Percentiles rank a stretch among this genome's conserved stretches.
Evolutionary conservation across 2,888 invertebrate genomes (phyloP).

Genomic region (Cheilosia pagana): DNA sequence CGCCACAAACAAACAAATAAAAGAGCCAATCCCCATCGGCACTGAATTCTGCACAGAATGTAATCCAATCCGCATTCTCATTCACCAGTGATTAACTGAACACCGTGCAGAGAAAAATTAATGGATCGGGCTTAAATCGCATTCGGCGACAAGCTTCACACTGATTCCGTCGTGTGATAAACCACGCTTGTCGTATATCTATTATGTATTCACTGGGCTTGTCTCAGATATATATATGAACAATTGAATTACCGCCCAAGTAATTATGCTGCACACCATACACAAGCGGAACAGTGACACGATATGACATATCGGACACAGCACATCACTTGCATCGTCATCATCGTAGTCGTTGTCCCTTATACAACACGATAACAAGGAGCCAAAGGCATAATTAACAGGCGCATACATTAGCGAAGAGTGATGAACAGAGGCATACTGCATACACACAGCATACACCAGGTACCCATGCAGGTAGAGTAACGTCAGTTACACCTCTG

Average conservation of each 20-base stretch:
- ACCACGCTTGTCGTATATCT: slow-evolving; percentile 43
- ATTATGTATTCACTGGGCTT: slow-evolving; percentile 24
- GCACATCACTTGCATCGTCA: slow-evolving; percentile 37
- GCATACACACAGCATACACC: slow-evolving; percentile 39
- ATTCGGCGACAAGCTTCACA: slow-evolving; percentile 28
- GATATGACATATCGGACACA: slow-evolving; percentile 59
- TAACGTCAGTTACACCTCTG: slow-evolving; percentile 70
- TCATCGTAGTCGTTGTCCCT: slow-evolving; percentile 20
- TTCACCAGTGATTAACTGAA: slow-evolving; percentile 61
- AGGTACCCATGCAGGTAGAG: slow-evolving; percentile 2
- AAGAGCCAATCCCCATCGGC: slow-evolving; percentile 31
- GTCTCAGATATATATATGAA: slow-evolving; percentile 50
- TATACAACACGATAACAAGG: slow-evolving; percentile 46
- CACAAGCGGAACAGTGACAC: slow-evolving; percentile 54
- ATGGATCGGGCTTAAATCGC: slow-evolving; percentile 30
- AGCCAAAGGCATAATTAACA: slow-evolving; percentile 67
- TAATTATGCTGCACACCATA: slow-evolving; percentile 70
- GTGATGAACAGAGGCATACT: slow-evolving; percentile 58
- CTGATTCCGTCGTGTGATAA: slow-evolving; percentile 49
- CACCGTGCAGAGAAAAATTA: not conserved
- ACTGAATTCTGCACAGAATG: slow-evolving; percentile 30
- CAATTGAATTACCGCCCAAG: slow-evolving; percentile 72
- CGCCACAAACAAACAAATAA: slow-evolving; percentile 51
- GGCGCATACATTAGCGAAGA: slow-evolving; percentile 58
- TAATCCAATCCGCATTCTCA: slow-evolving; percentile 55